These are phyloP conservation scores for Pongo abelii DNA, from an alignment of 2,113 vertebrate genomes.

Conservation along the genomic window DNA sequence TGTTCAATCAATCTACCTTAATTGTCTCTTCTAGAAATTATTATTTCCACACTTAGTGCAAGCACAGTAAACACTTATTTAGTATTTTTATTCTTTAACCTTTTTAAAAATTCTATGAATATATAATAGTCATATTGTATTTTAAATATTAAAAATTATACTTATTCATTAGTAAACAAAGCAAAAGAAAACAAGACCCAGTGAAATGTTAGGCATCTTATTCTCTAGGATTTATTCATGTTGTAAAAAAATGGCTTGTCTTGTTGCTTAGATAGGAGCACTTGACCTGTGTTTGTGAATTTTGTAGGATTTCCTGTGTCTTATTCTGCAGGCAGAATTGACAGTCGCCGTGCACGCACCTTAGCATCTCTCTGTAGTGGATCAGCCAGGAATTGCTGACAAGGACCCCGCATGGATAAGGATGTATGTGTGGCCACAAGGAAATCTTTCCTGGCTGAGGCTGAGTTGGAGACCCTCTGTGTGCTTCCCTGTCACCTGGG, in stretches of 20 bases:
- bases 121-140: neutral
- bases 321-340: neutral
- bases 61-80: neutral
- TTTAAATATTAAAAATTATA: neutral
- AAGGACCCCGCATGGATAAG: no score
- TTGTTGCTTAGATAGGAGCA: neutral
- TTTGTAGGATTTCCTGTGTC: neutral
- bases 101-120: neutral
- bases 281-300: neutral
- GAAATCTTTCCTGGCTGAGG: neutral
- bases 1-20: neutral
- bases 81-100: neutral
- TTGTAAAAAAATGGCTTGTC: neutral
- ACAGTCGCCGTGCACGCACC: fast-evolving
- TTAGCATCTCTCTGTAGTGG: neutral
- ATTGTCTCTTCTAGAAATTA: neutral
- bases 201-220: neutral
- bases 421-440: fast-evolving
- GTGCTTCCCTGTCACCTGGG: neutral
- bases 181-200: neutral
- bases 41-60: neutral
- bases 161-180: neutral
- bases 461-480: neutral
- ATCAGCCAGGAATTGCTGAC: fast-evolving
- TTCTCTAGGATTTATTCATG: neutral